Base-by-base conservation (phyloP, 1,140 invertebrate species). In the Sycobia sp. region DNA sequence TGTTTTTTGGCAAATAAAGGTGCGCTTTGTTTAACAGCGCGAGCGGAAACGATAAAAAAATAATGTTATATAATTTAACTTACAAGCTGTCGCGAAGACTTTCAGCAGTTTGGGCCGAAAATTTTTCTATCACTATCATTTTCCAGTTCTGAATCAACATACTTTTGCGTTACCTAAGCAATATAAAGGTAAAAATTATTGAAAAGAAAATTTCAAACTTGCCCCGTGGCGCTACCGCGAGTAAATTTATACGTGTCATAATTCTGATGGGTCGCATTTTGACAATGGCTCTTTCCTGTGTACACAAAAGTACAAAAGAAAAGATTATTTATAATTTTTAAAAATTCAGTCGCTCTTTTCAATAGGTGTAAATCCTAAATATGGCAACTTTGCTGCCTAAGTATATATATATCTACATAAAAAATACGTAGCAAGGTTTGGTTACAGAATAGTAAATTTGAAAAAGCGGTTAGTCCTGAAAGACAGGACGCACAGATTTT, bases 351-450 rank as follows among this genome's bases (percentile, higher is more conserved):
- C 46, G 47, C 38, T 51, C 13, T 47, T 56, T 49, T 22, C 29
- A 46, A 59, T 11, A 50, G 4, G n/a, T 59, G 38, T 51, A 41
- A 51, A 51, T 60, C 47, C 36, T 60, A 60, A 60, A 32, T 60
- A 60, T 60, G 47, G 57, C 57, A 51, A 51, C 47, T 60, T 60
- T 38, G 36, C 36, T 60, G 18, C 23, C 14, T 60, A 32, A 41
- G n/a, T 54, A 41, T 39, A 4, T 4, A 32, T 62, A 5, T 7
- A 56, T 27, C 41, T 58, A 46, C n/a, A 58, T 56, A 29, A 58
- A 44, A 64, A 32, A 41, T 46, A n/a, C 14, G 25, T 41, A 57
- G 11, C 29, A 32, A 32, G 5, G 22, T 25, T 41, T 51, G 8
- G 29, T 29, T 46, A 39, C 23, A 39, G n/a, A 32, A 53, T 39